Evolutionary conservation across 2,888 invertebrate species (phyloP).

Genomic region (Pseudeuparius sepicola): DNA sequence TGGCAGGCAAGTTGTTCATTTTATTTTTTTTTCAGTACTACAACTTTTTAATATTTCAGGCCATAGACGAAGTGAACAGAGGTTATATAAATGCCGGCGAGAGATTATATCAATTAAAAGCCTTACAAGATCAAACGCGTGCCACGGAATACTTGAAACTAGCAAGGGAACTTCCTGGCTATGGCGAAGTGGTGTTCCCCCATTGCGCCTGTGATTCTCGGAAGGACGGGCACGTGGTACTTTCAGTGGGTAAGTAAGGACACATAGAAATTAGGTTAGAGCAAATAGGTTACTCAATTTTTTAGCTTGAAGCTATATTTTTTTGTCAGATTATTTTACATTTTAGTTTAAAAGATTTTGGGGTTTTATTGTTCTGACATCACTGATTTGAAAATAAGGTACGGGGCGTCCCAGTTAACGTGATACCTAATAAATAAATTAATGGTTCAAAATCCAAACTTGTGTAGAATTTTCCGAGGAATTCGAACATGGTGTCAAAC

Average conservation of each 20-base stretch:
- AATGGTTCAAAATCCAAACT: too few species aligned
- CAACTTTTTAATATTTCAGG: conserved; percentile 41
- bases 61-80: conserved; percentile 90
- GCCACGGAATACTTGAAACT: conserved; percentile 78
- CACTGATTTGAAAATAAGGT: too few species aligned
- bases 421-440: too few species aligned
- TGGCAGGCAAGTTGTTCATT: conserved; percentile 54
- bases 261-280: too few species aligned
- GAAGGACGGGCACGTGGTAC: conserved; percentile 71
- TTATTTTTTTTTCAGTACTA: conserved; percentile 4
- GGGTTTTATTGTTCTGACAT: too few species aligned
- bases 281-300: too few species aligned
- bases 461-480: too few species aligned
- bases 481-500: too few species aligned
- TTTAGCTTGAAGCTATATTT: too few species aligned
- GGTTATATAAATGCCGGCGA: conserved; percentile 85
- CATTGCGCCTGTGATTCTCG: conserved; percentile 87
- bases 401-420: too few species aligned
- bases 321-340: too few species aligned
- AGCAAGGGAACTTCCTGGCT: conserved; percentile 81
- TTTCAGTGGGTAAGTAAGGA: conserved; percentile 47
- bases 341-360: too few species aligned
- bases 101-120: conserved; percentile 91
- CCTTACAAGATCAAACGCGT: conserved; percentile 81
- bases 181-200: conserved; percentile 90